Conservation (phyloP, 2,888 invertebrate genomes). For the Drosophila villosipedis region DNA sequence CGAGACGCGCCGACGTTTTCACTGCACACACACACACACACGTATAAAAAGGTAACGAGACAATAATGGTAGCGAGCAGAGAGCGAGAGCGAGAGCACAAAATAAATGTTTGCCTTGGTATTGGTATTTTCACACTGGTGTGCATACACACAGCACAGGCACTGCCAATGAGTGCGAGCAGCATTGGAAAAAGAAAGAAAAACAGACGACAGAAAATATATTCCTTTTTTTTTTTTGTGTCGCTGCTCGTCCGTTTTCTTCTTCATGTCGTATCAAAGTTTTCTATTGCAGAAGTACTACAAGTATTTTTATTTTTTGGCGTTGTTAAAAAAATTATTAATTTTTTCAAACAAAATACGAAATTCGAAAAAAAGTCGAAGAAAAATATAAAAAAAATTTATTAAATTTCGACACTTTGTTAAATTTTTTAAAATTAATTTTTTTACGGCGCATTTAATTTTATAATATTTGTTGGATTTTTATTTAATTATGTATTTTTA, state of each 20-base stretch:
- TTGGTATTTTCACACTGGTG: constrained; percentile 63
- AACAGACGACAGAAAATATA: constrained; percentile 83
- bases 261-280: constrained; percentile 84
- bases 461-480: constrained; percentile 71
- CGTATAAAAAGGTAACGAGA: constrained; percentile 55
- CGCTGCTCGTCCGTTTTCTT: constrained; percentile 82
- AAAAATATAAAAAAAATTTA: constrained; percentile 67
- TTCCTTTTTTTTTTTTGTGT: constrained; percentile 80
- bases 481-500: constrained; percentile 76
- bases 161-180: constrained; percentile 80
- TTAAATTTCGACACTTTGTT: constrained; percentile 42
- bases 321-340: constrained; percentile 64
- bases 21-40: constrained; percentile 45
- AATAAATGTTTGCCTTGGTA: constrained; percentile 50
- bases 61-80: constrained; percentile 53
- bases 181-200: constrained; percentile 84
- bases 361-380: constrained; percentile 70
- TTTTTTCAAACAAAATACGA: constrained; percentile 71
- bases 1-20: constrained; percentile 60
- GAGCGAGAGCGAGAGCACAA: constrained; percentile 59
- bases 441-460: constrained; percentile 68
- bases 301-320: constrained; percentile 67
- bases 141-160: constrained; percentile 67
- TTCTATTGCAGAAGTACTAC: constrained; percentile 83
- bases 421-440: constrained; percentile 40